Percentiles rank a stretch among this genome's conserved stretches.
Conservation (phyloP, 53 echinoderm and acorn worm species). For the Antedon mediterranea region DNA sequence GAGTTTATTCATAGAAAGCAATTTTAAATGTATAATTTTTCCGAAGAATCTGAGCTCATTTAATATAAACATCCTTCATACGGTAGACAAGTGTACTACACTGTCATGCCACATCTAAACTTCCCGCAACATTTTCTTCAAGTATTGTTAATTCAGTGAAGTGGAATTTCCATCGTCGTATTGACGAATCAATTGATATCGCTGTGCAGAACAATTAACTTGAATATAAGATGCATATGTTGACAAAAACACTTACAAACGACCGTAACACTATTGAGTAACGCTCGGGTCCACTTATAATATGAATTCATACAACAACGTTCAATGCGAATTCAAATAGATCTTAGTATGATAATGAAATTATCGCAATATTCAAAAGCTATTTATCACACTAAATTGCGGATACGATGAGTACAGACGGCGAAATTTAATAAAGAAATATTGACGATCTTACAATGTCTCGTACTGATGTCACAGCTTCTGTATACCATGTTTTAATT, state of each 20-base stretch:
- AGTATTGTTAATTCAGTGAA: neutral
- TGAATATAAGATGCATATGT: neutral
- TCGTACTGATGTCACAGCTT: conserved; percentile 16
- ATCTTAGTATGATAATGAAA: neutral
- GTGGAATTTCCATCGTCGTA: neutral
- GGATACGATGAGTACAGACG: neutral
- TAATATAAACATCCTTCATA: neutral
- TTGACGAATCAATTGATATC: neutral
- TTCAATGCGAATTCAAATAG: neutral
- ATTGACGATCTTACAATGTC: neutral
- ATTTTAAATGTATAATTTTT: too few relatives aligned
- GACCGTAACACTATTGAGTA: neutral
- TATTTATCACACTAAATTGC: neutral
- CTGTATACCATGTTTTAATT: conserved; percentile 23
- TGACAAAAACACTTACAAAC: neutral
- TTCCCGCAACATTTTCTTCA: neutral
- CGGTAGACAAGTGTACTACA: neutral
- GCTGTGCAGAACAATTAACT: neutral
- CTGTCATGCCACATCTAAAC: neutral
- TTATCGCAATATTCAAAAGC: neutral
- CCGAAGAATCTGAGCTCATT: neutral
- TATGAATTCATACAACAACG: neutral
- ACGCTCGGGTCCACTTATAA: neutral
- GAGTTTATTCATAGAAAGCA: too few relatives aligned
- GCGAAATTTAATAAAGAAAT: neutral